Conservation (phyloP, 2,113 vertebrate genomes). For the Phasianus colchicus region DNA sequence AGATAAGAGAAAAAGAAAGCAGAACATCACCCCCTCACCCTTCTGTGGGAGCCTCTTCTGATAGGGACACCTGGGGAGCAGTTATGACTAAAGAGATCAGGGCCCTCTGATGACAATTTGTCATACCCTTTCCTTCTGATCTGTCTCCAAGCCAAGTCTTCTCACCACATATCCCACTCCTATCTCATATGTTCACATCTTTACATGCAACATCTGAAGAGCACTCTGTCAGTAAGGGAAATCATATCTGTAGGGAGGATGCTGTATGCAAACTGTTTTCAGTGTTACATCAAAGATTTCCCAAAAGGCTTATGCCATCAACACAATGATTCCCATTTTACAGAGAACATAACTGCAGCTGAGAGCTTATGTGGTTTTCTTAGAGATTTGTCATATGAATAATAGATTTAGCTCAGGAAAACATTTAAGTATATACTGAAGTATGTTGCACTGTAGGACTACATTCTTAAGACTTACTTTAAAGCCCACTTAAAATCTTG, state of each 20-base stretch:
- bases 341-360: background rate
- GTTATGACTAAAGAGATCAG: background rate
- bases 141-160: background rate
- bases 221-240: background rate
- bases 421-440: background rate
- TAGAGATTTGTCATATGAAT: conserved; percentile 1
- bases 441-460: background rate
- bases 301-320: background rate
- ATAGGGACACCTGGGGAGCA: background rate
- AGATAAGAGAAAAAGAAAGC: background rate
- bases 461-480: background rate
- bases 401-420: background rate
- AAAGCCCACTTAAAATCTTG: conserved; percentile 3
- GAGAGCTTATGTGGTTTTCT: background rate
- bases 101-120: background rate
- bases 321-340: conserved; percentile 13
- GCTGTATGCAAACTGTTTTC: background rate
- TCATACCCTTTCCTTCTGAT: background rate
- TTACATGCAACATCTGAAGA: fast-evolving
- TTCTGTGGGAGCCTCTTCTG: background rate
- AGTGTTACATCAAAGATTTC: background rate
- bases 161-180: background rate
- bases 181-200: fast-evolving
- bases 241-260: background rate
- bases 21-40: background rate